phyloP scores from a whole-genome alignment of 2,888 invertebrate species.

The Drosophila diplacantha region DNA sequence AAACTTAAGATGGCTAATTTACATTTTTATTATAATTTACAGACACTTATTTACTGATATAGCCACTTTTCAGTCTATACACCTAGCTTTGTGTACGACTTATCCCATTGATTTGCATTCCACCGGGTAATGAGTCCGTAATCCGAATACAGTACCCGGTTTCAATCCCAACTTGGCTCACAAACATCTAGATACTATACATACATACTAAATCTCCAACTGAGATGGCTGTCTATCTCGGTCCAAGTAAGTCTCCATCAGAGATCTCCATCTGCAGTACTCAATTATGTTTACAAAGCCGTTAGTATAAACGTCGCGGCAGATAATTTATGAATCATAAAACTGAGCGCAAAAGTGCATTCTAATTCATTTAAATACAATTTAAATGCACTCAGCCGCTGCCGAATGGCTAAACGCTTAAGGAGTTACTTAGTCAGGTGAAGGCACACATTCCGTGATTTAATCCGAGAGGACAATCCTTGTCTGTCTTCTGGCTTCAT shows the following conservation, averaged over 20 bases:
- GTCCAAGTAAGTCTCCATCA: slow-evolving; percentile 5
- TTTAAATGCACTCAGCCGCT: slow-evolving; percentile 33
- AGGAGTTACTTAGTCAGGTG: slow-evolving; percentile 24
- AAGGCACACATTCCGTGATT: slow-evolving; percentile 24
- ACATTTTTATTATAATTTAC: not conserved
- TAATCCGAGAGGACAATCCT: slow-evolving; percentile 20
- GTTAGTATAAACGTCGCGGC: slow-evolving; percentile 36
- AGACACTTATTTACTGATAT: not conserved
- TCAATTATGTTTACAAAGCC: slow-evolving; percentile 28
- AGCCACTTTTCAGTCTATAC: not conserved
- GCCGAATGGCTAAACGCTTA: slow-evolving; percentile 8
- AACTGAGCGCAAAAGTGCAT: slow-evolving; percentile 39
- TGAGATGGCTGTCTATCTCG: slow-evolving; percentile 25
- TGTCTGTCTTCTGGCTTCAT: slow-evolving; percentile 11
- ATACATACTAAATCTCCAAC: slow-evolving; percentile 10
- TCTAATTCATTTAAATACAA: slow-evolving; percentile 65
- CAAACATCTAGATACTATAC: slow-evolving; percentile 1
- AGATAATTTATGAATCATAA: slow-evolving; percentile 54
- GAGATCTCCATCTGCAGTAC: slow-evolving; percentile 27
- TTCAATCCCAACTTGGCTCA: slow-evolving; percentile 5
- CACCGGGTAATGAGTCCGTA: not conserved
- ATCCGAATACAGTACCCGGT: not conserved
- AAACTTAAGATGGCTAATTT: not conserved
- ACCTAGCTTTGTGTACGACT: not conserved
- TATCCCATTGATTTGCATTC: slow-evolving; percentile 1